These are phyloP conservation scores for Ylistrum balloti DNA, from an alignment of 1,140 invertebrate species.

Conservation along the genomic window DNA sequence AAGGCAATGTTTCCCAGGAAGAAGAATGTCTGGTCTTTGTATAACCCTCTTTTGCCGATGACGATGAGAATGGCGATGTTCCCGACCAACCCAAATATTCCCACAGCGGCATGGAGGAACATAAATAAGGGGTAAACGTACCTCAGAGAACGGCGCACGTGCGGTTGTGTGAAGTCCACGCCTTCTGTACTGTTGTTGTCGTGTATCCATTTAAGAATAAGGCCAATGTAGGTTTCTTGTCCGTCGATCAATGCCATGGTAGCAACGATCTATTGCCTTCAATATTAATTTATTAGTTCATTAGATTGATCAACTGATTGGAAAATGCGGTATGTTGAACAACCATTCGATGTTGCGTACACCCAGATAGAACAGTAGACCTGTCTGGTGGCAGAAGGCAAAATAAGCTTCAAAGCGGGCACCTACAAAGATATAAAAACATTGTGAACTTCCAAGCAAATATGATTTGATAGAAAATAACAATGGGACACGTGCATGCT, in stretches of 20 bases:
- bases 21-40: conserved; percentile 86
- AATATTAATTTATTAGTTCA: too few relatives aligned
- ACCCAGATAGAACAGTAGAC: too few relatives aligned
- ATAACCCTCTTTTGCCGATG: conserved; percentile 85
- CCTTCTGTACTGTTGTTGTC: conserved; percentile 63
- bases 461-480: too few relatives aligned
- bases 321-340: too few relatives aligned
- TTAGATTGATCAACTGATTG: too few relatives aligned
- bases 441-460: too few relatives aligned
- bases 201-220: conserved; percentile 66
- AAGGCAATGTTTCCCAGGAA: conserved; percentile 88
- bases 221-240: conserved; percentile 64
- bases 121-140: conserved; percentile 87
- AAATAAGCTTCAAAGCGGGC: too few relatives aligned
- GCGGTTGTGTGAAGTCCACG: conserved; percentile 79
- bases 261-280: too few relatives aligned
- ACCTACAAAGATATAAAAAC: too few relatives aligned
- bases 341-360: too few relatives aligned
- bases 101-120: conserved; percentile 86
- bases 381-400: too few relatives aligned
- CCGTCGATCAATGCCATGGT: conserved; percentile 64
- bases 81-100: conserved; percentile 84
- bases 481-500: too few relatives aligned
- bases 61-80: conserved; percentile 86
- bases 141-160: conserved; percentile 77